A percentile compares a stretch with the other conserved stretches of the same genome.
Evolutionary conservation across 2,888 invertebrate species (phyloP).

Genomic region (Unio delphinus): DNA sequence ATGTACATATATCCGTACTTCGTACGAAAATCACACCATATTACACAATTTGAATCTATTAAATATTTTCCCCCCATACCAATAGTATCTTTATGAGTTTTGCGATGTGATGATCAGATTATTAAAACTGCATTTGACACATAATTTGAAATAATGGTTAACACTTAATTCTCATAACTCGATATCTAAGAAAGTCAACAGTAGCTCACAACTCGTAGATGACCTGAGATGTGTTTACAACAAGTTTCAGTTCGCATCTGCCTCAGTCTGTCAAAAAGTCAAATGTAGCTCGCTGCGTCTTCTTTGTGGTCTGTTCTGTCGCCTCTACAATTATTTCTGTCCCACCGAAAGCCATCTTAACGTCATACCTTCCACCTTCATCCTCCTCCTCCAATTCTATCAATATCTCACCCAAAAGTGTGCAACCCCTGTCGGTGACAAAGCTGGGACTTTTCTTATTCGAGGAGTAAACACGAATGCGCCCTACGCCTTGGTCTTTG

Average conservation of each 20-base stretch:
- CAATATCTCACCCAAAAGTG: slow-evolving; percentile 21
- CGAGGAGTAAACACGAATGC: slow-evolving; percentile 24
- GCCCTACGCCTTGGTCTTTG: slow-evolving; percentile 9
- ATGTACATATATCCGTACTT: too few relatives aligned
- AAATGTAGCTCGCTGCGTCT: slow-evolving; percentile 17
- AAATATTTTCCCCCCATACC: too few relatives aligned
- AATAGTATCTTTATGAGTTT: too few relatives aligned
- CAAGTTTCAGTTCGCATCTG: background rate
- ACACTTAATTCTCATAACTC: too few relatives aligned
- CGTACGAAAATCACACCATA: too few relatives aligned
- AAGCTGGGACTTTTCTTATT: slow-evolving; percentile 16
- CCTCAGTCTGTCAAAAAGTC: slow-evolving; percentile 18
- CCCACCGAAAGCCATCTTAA: slow-evolving; percentile 26
- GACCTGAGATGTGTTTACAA: too few relatives aligned
- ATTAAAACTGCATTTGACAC: too few relatives aligned
- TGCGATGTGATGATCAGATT: too few relatives aligned
- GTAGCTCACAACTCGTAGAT: too few relatives aligned
- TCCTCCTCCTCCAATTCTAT: slow-evolving; percentile 14
- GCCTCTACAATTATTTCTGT: slow-evolving; percentile 28
- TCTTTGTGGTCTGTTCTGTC: slow-evolving; percentile 9
- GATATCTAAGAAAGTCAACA: too few relatives aligned
- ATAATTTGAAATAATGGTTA: too few relatives aligned
- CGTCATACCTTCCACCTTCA: slow-evolving; percentile 6
- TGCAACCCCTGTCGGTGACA: slow-evolving; percentile 21
- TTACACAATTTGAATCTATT: too few relatives aligned